phyloP scores from a whole-genome alignment of 2,113 vertebrate genomes.

The Fukomys damarensis region DNA sequence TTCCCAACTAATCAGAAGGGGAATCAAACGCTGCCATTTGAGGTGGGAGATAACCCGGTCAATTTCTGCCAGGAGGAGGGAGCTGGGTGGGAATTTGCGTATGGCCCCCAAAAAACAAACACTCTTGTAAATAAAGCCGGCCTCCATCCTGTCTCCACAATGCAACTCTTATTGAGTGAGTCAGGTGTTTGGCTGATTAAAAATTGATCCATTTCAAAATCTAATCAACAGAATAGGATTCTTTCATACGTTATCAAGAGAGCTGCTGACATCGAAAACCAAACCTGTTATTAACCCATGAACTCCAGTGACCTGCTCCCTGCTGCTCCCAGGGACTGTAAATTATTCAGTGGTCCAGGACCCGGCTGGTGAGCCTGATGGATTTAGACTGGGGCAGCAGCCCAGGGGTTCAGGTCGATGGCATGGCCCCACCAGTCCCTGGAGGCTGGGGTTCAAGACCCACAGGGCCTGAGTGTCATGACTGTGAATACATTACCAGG shows the following conservation, averaged over 20 bases:
- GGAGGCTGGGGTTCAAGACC: conserved; percentile 83
- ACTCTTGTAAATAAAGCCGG: conserved; percentile 96
- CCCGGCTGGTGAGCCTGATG: conserved; percentile 88
- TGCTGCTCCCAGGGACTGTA: conserved; percentile 88
- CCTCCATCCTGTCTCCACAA: conserved; percentile 92
- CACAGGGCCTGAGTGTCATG: conserved; percentile 87
- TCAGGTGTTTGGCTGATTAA: conserved; percentile 99
- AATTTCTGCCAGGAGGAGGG: conserved; percentile 79
- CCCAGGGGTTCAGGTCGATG: conserved; percentile 90
- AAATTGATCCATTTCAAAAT: conserved; percentile 99
- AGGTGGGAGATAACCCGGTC: conserved; percentile 78
- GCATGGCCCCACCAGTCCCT: conserved; percentile 83
- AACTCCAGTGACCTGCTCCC: conserved; percentile 91
- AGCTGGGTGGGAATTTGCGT: conserved; percentile 86
- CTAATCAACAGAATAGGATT: conserved; percentile 99
- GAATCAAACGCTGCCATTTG: conserved; percentile 77
- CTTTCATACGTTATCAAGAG: conserved; percentile 95
- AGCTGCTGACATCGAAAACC: conserved; percentile 96
- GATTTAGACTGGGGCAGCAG: conserved; percentile 88
- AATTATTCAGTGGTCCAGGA: conserved; percentile 97
- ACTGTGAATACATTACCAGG: conserved; percentile 91
- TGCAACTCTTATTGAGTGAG: conserved; percentile 95
- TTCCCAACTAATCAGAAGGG: conserved; percentile 75
- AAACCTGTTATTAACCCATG: conserved; percentile 99
- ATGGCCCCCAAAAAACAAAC: conserved; percentile 92